Conservation (phyloP, 2,888 invertebrate genomes). For the Blomia tropicalis region DNA sequence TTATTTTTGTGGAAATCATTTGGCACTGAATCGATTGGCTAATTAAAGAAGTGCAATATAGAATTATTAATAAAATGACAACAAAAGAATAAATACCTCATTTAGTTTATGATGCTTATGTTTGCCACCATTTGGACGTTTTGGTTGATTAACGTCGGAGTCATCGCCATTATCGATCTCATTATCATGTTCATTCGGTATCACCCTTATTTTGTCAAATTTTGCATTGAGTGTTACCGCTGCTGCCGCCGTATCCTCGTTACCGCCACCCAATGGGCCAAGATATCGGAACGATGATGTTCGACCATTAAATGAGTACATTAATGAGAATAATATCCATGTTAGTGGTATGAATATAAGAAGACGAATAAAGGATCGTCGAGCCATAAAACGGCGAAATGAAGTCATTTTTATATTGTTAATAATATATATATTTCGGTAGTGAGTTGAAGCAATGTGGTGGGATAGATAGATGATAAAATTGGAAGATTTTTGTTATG, state of each 20-base stretch:
- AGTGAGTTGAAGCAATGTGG: too few relatives aligned
- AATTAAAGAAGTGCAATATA: neutral
- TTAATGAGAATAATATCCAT: constrained; percentile 29
- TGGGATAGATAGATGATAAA: neutral
- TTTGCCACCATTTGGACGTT: neutral
- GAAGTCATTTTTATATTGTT: constrained; percentile 4
- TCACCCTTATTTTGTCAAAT: neutral
- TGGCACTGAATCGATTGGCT: constrained; percentile 6
- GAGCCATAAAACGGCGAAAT: constrained; percentile 6
- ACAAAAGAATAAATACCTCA: neutral
- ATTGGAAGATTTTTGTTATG: too few relatives aligned
- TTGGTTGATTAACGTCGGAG: too few relatives aligned
- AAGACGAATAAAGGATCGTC: constrained; percentile 23
- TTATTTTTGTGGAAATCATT: neutral
- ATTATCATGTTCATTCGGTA: neutral
- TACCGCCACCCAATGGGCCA: neutral
- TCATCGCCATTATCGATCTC: neutral
- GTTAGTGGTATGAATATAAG: constrained; percentile 27
- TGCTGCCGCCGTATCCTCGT: neutral
- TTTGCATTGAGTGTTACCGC: neutral
- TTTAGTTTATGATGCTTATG: neutral
- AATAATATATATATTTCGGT: too few relatives aligned
- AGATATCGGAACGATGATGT: neutral
- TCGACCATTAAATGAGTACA: constrained; percentile 26
- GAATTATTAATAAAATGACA: neutral